Percentiles rank a stretch among this genome's conserved stretches.
Conservation (phyloP, 2,888 invertebrate genomes). For the Microplitis deprimator region DNA sequence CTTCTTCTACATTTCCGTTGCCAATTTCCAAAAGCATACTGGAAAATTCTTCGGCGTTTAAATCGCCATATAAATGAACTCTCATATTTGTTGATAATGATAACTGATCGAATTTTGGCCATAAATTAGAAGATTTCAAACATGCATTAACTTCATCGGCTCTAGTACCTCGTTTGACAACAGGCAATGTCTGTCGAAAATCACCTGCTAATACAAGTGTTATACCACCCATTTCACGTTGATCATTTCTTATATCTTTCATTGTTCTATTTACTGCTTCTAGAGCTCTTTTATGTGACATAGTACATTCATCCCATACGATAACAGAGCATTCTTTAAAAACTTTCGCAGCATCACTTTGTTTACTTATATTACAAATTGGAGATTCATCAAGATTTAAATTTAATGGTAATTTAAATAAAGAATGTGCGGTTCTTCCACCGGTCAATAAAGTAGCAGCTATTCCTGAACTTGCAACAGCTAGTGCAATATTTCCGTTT, state of each 20-base stretch:
- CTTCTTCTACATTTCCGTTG: not conserved
- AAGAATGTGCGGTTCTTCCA: no score
- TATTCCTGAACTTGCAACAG: no score
- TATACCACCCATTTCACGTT: not conserved
- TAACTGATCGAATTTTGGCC: not conserved
- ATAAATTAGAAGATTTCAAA: not conserved
- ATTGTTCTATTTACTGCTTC: not conserved
- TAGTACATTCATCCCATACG: not conserved
- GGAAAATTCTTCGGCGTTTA: not conserved
- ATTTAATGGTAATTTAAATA: no score
- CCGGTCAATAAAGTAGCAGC: no score
- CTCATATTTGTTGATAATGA: not conserved
- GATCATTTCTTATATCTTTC: not conserved
- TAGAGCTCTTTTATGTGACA: not conserved
- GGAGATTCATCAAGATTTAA: not conserved
- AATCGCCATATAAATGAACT: not conserved
- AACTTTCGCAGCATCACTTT: not conserved
- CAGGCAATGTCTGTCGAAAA: not conserved
- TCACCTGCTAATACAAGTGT: not conserved
- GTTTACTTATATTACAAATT: not conserved
- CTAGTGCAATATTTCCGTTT: no score
- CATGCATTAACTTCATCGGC: not conserved
- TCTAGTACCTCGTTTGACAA: constrained; percentile 2
- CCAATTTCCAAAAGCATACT: not conserved
- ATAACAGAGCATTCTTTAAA: not conserved